Conservation (phyloP, 2,113 vertebrate genomes). For the Clarias gariepinus region DNA sequence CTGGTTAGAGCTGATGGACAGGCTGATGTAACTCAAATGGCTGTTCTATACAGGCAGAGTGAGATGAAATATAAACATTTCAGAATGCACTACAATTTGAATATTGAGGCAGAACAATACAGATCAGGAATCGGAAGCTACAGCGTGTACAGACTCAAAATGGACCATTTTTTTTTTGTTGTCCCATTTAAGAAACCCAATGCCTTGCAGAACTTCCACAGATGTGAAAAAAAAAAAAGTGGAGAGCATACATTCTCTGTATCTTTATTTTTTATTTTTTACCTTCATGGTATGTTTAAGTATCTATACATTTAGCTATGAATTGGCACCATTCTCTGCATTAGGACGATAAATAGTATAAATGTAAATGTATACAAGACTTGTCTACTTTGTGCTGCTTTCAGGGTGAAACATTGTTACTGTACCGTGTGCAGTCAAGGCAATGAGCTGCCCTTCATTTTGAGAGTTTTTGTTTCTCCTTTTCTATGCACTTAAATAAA, state of each 20-base stretch:
- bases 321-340: conserved; percentile 57
- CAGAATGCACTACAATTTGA: not conserved
- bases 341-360: conserved; percentile 53
- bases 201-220: not conserved
- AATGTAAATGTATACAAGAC: conserved; percentile 57
- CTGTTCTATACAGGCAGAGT: not conserved
- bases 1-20: not conserved
- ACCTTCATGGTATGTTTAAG: not conserved
- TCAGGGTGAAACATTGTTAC: conserved; percentile 26
- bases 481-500: not conserved
- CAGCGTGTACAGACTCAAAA: not conserved
- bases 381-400: conserved; percentile 58
- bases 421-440: conserved; percentile 42
- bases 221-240: not conserved
- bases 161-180: not conserved
- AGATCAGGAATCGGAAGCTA: not conserved
- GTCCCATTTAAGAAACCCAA: not conserved
- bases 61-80: not conserved
- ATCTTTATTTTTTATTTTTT: not conserved
- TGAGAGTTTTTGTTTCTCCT: not conserved
- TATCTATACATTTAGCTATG: conserved; percentile 57
- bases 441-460: not conserved
- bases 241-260: not conserved
- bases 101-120: not conserved
- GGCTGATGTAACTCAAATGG: not conserved